These are phyloP conservation scores for Varecia variegata DNA, from an alignment of 2,797 vertebrate species.

Conservation along the genomic window DNA sequence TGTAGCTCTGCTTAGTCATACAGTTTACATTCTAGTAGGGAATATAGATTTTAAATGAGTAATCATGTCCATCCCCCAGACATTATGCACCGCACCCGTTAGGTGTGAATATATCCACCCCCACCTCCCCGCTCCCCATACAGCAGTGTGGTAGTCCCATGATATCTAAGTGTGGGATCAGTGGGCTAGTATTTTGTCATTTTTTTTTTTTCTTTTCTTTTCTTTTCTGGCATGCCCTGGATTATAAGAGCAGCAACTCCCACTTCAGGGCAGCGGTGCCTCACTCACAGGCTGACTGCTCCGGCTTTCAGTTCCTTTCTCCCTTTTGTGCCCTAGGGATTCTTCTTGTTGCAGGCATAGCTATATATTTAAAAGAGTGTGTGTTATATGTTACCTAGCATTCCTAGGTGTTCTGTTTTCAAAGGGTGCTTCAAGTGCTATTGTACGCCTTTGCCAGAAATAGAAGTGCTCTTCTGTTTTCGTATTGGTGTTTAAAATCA, in stretches of 20 bases:
- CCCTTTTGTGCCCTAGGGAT: not conserved
- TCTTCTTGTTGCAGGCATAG: not conserved
- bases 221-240: not conserved
- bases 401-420: not conserved
- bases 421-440: not conserved
- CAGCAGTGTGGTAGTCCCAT: not conserved
- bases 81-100: rapidly evolving
- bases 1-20: not conserved
- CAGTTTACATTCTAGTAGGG: not conserved
- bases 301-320: not conserved
- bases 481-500: not conserved
- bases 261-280: not conserved
- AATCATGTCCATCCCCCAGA: not conserved
- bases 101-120: too few relatives aligned
- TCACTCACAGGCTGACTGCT: not conserved
- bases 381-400: not conserved
- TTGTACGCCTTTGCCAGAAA: not conserved
- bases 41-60: not conserved
- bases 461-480: not conserved
- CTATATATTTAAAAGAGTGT: not conserved
- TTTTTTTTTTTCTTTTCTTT: not conserved
- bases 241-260: too few relatives aligned
- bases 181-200: not conserved
- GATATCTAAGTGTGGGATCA: too few relatives aligned
- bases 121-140: too few relatives aligned